Base-by-base conservation (phyloP, 2,113 vertebrate genomes). In the Mionectes macconnelli region DNA sequence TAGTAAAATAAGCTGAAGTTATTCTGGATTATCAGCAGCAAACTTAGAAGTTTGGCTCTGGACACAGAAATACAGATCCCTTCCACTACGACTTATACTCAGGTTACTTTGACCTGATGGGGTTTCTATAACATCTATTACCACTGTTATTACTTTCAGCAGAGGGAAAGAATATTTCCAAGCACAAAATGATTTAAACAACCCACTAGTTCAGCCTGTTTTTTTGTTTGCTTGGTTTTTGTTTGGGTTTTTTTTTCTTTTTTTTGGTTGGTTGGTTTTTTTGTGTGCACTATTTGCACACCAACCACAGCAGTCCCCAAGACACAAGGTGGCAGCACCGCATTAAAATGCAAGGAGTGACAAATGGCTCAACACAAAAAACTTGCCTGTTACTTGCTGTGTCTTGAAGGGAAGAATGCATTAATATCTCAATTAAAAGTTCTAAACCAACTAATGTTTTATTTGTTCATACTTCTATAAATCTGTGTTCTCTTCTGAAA, bases 261-360 rank as follows among this genome's bases (percentile, higher is more conserved):
- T 20, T 24, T 19, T 35, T 4, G 14, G 10, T 22, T n/a, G n/a
- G n/a, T 35, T 4, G 14, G 10, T 25, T 16, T 20, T 24, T 19
- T 35, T 4, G 14, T 8, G 16, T 30, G 45, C 24, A 28, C 6
- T 17, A 33, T 2, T 19, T 55, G 35, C 16, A 17, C 9, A 3
- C 8, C 22, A 80, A 27, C 10, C 60, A 28, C 49, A 50, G 24
- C 64, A 66, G 7, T 25, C 45, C 33, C 14, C 19, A 12, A 2
- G 57, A 87, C 98, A 94, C 96, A 21, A 95, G 98, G 87, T 97
- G 98, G 98, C 98, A 97, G 96, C 15, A 96, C 25, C 87, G 89
- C 67, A 89, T 47, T 25, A 72, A 57, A 85, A 83, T 12, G 4
- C 44, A 40, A 44, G 19, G 23, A 49, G 30, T 22, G 24, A 64